A percentile compares a stretch with the other conserved stretches of the same genome.
Conservation (phyloP, 2,888 invertebrate species). For the Trissoscelio sp. region DNA sequence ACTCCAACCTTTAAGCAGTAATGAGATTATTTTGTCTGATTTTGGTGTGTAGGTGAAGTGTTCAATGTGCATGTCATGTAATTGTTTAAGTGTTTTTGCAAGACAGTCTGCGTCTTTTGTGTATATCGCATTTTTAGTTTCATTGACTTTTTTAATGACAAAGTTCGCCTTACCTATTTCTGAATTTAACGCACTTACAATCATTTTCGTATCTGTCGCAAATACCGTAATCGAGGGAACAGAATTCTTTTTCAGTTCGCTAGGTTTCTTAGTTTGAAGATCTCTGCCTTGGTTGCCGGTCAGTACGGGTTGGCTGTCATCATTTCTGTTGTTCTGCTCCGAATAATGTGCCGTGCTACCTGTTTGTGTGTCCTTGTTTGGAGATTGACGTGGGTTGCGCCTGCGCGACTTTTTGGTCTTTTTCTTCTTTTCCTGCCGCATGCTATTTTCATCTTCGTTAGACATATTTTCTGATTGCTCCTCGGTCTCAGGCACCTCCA, state of each 20-base stretch:
- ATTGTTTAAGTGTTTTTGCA: background rate
- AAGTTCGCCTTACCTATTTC: constrained; percentile 20
- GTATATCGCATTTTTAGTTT: background rate
- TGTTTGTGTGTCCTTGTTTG: too few relatives aligned
- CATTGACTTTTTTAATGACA: constrained; percentile 22
- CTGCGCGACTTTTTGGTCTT: background rate
- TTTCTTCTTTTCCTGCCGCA: too few relatives aligned
- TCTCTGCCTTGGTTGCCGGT: constrained; percentile 7
- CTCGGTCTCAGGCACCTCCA: too few relatives aligned
- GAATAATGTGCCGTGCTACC: background rate
- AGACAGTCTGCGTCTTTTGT: background rate
- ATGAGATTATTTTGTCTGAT: constrained; percentile 13
- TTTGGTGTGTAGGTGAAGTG: constrained; percentile 40
- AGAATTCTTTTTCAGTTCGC: background rate
- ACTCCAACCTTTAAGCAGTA: constrained; percentile 26
- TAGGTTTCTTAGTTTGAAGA: background rate
- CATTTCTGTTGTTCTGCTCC: too few relatives aligned
- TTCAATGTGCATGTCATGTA: background rate
- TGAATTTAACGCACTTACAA: constrained; percentile 5
- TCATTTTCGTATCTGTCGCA: background rate
- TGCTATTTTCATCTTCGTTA: too few relatives aligned
- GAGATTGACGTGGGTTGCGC: background rate
- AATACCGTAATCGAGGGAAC: constrained; percentile 19
- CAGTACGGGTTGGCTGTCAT: background rate
- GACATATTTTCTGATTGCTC: too few relatives aligned